Base-by-base conservation (phyloP, 1,140 invertebrate species). In the Drosophila sturtevanti region DNA sequence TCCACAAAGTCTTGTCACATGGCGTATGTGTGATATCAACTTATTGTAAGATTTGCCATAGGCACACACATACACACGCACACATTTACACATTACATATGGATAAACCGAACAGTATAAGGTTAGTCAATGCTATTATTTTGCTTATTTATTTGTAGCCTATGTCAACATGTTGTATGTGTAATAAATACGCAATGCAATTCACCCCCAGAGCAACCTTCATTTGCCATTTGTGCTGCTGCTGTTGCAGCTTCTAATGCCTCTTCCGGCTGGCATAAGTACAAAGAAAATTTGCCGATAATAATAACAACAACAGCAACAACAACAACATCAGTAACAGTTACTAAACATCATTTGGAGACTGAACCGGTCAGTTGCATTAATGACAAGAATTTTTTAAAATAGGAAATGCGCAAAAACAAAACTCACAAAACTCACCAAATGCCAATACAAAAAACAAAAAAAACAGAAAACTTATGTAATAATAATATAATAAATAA, bases 361-460 rank as follows among this genome's bases (percentile, higher is more conserved):
- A 21, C 9, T n/a, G 41, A 48, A 76, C 73, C 73, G 72, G 73
- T 76, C 73, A 68, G 60, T 72, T 76, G 73, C 73, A 76, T 76
- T 76, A 76, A 76, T 76, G 73, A 61, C 73, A 68, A 76, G 73
- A 76, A 76, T 76, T 76, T 76, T 76, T 76, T 65, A 54, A 76
- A 48, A 76, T 76, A 76, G 73, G 73, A 76, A 76, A 74, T 74
- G 72, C 63, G 63, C 52, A 55, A 55, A 48, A 67, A 73, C 71
- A n/a, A n/a, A n/a, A n/a, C n/a, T n/a, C n/a, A 38, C 10, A 68
- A 51, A 62, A 69, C 56, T 27, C 61, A 67, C 35, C 51, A 51
- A 61, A 27, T 35, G 55, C 51, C 73, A 82, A 63, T 66, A 73
- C 21, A 18, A n/a, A n/a, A n/a, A n/a, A n/a, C n/a, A n/a, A n/a